Percentiles rank a stretch among this genome's conserved stretches.
phyloP scores from a whole-genome alignment of 1,140 invertebrate species.

The Microplitis demolitor region DNA sequence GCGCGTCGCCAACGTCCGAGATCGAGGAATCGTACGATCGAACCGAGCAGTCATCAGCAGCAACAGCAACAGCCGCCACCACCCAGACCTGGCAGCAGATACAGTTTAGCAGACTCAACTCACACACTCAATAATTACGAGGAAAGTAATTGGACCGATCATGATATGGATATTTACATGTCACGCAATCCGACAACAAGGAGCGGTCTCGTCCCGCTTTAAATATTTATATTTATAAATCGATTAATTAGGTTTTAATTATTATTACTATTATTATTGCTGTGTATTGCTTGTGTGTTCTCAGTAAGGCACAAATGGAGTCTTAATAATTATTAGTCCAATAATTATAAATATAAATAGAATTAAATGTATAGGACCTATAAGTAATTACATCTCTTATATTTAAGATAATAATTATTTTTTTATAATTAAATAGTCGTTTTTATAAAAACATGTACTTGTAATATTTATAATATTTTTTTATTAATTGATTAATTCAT shows the following conservation, averaged over 20 bases:
- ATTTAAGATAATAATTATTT: too few relatives aligned
- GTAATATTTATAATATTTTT: too few relatives aligned
- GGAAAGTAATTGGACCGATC: constrained; percentile 94
- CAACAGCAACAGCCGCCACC: constrained; percentile 29
- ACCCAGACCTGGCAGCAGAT: constrained; percentile 67
- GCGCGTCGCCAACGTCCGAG: constrained; percentile 70
- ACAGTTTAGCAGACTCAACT: constrained; percentile 73
- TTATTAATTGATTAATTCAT: too few relatives aligned
- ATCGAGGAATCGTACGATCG: constrained; percentile 60
- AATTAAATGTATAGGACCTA: too few relatives aligned
- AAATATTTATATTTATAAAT: constrained; percentile 45
- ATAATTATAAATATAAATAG: too few relatives aligned
- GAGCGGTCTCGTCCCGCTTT: constrained; percentile 82
- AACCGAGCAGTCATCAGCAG: constrained; percentile 40
- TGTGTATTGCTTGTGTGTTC: constrained; percentile 35
- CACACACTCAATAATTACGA: constrained; percentile 84
- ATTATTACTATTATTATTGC: constrained; percentile 36
- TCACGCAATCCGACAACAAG: constrained; percentile 85
- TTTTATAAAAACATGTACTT: too few relatives aligned
- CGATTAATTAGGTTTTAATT: constrained; percentile 1
- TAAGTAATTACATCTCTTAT: too few relatives aligned
- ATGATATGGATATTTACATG: constrained; percentile 95
- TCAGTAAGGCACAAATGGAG: neutral
- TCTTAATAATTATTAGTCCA: neutral
- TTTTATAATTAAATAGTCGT: too few relatives aligned